These are phyloP conservation scores for Cnemophilus loriae DNA, from an alignment of 2,113 vertebrate species.

Conservation along the genomic window DNA sequence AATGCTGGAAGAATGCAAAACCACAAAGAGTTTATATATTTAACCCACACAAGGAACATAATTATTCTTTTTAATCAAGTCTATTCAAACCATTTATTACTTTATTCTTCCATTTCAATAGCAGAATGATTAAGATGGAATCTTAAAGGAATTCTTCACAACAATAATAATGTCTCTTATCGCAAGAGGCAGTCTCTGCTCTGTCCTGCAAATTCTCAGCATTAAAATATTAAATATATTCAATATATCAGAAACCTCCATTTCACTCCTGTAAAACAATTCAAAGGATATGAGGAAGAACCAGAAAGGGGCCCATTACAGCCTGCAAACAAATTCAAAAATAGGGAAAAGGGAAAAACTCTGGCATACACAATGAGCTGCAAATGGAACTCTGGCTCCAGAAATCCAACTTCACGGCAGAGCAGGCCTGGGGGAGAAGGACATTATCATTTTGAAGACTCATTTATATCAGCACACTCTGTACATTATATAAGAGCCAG, in stretches of 20 bases:
- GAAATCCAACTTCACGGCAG: neutral
- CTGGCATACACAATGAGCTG: constrained; percentile 4
- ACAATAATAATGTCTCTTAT: constrained; percentile 68
- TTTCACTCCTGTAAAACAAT: constrained; percentile 57
- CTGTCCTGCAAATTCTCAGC: constrained; percentile 55
- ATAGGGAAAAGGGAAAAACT: neutral
- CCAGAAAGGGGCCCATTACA: constrained; percentile 34
- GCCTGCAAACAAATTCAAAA: constrained; percentile 27
- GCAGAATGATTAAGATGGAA: constrained; percentile 70
- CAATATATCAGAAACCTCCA: constrained; percentile 40
- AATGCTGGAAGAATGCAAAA: constrained; percentile 51
- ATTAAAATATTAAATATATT: constrained; percentile 66
- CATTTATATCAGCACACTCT: neutral
- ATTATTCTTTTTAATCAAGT: constrained; percentile 74
- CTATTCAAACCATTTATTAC: constrained; percentile 72
- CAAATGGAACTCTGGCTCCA: neutral
- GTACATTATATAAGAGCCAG: neutral
- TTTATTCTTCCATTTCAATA: constrained; percentile 74
- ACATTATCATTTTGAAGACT: constrained; percentile 30
- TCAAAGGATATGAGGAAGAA: neutral
- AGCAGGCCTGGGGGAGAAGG: constrained; percentile 15
- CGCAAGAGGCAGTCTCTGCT: constrained; percentile 59
- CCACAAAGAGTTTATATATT: constrained; percentile 60
- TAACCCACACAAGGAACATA: constrained; percentile 62
- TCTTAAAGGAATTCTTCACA: constrained; percentile 72